Conservation (phyloP, 37 sponge, comb jelly and placozoan genomes). For the Hexactinellida sp. region DNA sequence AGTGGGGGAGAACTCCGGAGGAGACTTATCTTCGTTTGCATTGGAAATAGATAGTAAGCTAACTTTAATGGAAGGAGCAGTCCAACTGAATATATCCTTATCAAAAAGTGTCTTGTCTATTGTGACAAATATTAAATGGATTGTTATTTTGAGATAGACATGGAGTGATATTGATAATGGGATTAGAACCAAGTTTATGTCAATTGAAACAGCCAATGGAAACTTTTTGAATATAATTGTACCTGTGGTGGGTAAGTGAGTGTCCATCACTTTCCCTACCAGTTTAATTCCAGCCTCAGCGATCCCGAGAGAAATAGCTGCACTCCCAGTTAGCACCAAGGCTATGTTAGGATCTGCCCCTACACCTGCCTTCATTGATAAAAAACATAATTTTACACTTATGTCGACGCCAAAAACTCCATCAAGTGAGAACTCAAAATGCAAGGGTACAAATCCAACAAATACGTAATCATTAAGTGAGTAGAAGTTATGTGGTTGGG, state of each 20-base stretch:
- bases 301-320: not conserved
- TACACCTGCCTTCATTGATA: not conserved
- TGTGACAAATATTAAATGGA: not conserved
- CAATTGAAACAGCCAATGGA: not conserved
- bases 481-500: not conserved
- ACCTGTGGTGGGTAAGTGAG: not conserved
- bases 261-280: not conserved
- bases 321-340: not conserved
- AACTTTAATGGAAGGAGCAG: not conserved
- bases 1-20: not conserved
- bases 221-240: not conserved
- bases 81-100: not conserved
- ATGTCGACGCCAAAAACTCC: not conserved
- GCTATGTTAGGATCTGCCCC: not conserved
- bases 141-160: not conserved
- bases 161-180: not conserved
- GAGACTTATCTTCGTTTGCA: not conserved
- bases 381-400: not conserved
- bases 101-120: not conserved
- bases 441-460: not conserved
- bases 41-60: not conserved
- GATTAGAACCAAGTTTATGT: not conserved
- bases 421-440: not conserved
- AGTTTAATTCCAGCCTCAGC: not conserved
- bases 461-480: not conserved